Evolutionary conservation across 1,140 invertebrate species (phyloP).

Genomic region (Triops longicaudatus): DNA sequence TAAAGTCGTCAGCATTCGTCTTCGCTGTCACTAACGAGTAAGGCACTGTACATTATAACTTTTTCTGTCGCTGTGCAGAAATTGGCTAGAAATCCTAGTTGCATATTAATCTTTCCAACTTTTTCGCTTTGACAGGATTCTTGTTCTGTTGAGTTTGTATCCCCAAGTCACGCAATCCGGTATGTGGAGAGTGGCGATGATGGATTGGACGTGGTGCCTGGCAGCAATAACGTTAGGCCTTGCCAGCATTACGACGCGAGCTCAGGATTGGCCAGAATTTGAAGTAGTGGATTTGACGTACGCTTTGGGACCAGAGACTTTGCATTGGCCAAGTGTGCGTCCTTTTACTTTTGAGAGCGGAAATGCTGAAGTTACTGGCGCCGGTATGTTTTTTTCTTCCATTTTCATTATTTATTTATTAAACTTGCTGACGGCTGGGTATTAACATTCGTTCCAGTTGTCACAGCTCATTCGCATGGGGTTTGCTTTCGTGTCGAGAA

Average conservation of each 20-base stretch:
- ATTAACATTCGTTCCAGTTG: background rate
- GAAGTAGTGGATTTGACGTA: background rate
- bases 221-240: background rate
- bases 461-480: background rate
- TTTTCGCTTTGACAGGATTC: background rate
- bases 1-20: background rate
- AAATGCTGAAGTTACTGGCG: background rate
- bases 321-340: background rate
- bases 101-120: background rate
- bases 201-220: background rate
- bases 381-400: background rate
- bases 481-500: background rate
- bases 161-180: background rate
- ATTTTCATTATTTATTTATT: background rate
- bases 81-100: background rate
- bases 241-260: background rate
- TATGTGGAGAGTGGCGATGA: background rate
- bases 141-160: background rate
- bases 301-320: background rate
- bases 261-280: conserved; percentile 7
- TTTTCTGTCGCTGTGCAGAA: background rate
- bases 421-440: background rate
- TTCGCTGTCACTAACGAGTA: background rate
- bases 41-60: background rate
- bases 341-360: background rate